Evolutionary conservation across 2,113 vertebrate species (phyloP).

Genomic region (Ochotona curzoniae): DNA sequence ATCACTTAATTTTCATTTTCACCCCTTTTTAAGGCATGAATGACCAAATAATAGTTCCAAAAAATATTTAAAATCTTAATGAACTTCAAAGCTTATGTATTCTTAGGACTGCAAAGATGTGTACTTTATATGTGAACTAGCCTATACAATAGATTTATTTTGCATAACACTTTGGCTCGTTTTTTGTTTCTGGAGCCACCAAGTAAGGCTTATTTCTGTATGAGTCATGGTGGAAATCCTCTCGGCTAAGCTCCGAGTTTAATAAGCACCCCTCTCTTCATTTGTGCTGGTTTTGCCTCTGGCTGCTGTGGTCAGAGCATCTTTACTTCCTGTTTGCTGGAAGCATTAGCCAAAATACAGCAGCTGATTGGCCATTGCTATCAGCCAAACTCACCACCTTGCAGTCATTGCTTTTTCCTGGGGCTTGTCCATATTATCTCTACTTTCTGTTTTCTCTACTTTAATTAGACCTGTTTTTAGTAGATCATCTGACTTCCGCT

Average conservation of each 20-base stretch:
- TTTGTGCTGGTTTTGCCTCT: neutral
- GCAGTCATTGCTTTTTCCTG: neutral
- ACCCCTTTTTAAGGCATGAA: neutral
- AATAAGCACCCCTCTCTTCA: neutral
- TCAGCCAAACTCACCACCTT: neutral
- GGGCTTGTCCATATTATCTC: neutral
- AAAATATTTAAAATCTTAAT: conserved; percentile 10
- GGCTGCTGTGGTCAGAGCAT: neutral
- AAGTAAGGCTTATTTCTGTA: neutral
- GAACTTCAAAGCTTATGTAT: neutral
- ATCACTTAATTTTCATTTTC: neutral
- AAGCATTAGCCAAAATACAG: neutral
- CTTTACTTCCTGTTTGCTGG: conserved; percentile 8
- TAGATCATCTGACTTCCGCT: neutral
- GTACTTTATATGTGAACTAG: neutral
- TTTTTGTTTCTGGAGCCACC: neutral
- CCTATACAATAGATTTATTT: neutral
- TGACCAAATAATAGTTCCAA: neutral
- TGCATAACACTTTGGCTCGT: neutral
- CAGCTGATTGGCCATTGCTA: neutral
- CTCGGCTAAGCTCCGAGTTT: neutral
- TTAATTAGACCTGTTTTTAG: neutral
- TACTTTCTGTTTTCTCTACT: neutral
- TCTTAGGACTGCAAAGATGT: neutral
- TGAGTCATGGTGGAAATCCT: neutral